Evolutionary conservation across 2,113 vertebrate species (phyloP), one percentile per base, ranked within the genome.

Genomic region (Python bivittatus): DNA sequence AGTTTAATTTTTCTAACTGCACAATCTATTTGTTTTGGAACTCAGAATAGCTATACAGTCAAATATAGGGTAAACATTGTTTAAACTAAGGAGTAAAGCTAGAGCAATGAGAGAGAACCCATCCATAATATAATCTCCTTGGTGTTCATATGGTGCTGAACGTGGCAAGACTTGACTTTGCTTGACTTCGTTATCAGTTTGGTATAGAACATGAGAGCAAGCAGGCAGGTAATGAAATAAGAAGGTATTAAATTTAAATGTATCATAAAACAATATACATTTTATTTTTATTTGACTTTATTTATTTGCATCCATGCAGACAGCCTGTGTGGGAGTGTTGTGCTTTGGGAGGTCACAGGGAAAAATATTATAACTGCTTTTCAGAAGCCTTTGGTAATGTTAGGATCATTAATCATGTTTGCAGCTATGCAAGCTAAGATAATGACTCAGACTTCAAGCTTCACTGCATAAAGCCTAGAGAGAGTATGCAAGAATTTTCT

Each of bases 401-500:
- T 94, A 93, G 11, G 38, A 72, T 94, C 2, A 83, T 88, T 87
- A 94, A 96, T 94, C 93, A 91, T 54, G 92, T 96, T 93, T 95
- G 20, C 29, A 87, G 8, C 89, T 92, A 84, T 91, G 29, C 89
- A 95, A 94, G 79, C 20, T 93, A 87, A 95, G 38, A 91, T 11
- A 84, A 60, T 0, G 25, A 92, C 54, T 94, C 33, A 94, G 92
- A 87, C 48, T 56, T 94, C 29, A 94, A 91, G 79, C 64, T 94
- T 92, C 88, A 87, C 1, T 94, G 89, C 89, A 53, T 72, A 93
- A 94, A 52, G 52, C 0, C 92, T 52, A 93, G 3, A 84, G 88
- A 79, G 17, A 10, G 38, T 42, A 61, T 86, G 13, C 20, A 88
- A 44, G 29, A 93, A 64, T 94, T 91, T 95, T 94, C 57, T 85